These are phyloP conservation scores for Oenanthe oenanthe DNA, from an alignment of 2,113 vertebrate species.

Conservation along the genomic window DNA sequence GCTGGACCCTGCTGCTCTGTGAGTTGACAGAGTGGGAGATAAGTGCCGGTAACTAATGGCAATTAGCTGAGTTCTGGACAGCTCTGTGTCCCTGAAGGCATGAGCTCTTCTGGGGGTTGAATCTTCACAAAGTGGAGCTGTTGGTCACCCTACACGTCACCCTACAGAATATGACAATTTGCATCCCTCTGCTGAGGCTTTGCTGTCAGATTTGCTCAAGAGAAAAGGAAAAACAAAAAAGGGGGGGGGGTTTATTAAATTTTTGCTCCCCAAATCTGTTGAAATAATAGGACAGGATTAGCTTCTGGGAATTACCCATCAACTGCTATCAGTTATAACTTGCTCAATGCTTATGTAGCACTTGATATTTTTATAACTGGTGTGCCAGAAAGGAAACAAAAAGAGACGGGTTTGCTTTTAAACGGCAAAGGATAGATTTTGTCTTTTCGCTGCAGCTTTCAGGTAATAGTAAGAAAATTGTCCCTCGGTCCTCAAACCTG, in stretches of 20 bases:
- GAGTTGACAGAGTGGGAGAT: not conserved
- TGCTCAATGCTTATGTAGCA: not conserved
- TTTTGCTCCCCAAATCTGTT: not conserved
- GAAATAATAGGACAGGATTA: not conserved
- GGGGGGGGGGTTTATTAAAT: not conserved
- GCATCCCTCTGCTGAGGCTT: not conserved
- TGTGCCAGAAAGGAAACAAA: not conserved
- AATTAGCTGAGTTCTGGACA: constrained; percentile 13
- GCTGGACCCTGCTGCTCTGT: not conserved
- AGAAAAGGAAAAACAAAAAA: not conserved
- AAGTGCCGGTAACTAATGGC: not conserved
- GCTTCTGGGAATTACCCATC: not conserved
- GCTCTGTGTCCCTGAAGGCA: not conserved
- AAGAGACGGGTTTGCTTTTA: not conserved
- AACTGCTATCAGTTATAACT: not conserved
- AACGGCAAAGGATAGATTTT: not conserved
- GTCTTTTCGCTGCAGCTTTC: not conserved
- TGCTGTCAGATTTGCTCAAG: not conserved
- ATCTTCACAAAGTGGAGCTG: not conserved
- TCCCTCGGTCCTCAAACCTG: not conserved
- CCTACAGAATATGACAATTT: not conserved
- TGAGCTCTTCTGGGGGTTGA: not conserved
- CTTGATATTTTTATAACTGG: not conserved
- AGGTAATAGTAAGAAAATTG: not conserved
- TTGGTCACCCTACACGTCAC: not conserved